Evolutionary conservation across 2,113 vertebrate species (phyloP), one percentile per base, ranked within the genome.

Genomic region (Ciconia boyciana): DNA sequence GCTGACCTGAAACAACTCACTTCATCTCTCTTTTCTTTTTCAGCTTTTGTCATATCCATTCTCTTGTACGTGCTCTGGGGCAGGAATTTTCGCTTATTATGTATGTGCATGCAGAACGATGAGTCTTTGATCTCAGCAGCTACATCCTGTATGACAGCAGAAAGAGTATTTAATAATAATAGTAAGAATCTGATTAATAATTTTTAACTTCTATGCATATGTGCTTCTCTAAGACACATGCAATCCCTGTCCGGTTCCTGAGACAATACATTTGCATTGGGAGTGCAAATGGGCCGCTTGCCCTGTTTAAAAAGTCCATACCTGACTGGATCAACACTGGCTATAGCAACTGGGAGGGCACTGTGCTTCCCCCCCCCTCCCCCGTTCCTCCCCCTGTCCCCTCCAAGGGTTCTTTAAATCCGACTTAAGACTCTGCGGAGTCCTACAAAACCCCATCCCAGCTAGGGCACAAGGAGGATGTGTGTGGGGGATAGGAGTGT

Each of bases 101-200:
- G 76, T 41, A 4, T 62, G 74, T 85, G 77, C 91, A 31, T 72
- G 60, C 46, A 16, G 68, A 69, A 75, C 0, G 5, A 25, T 7
- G 75, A 80, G 87, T 24, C 92, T 96, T 90, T 96, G 92, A 96
- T 96, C 92, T 95, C 76, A 3, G 44, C 7, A 10, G 16, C 91
- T 72, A 61, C 60, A 64, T 82, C 89, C 95, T 84, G 69, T 19
- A 7, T 29, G 61, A n/a, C 77, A 85, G 86, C 86, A 65, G 49
- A 6, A 80, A 64, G n/a, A 78, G 74, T 22, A 14, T 83, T 93
- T 83, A 21, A 36, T 28, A 43, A 77, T 20, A 75, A 44, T 39
- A 39, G 62, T 17, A 51, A 92, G 44, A 16, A 83, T 70, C 43
- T 0, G 2, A 44, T 92, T 81, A 83, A 90, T 78, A 57, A 81